Evolutionary conservation across 2,113 vertebrate species (phyloP), one percentile per base, ranked within the genome.

Genomic region (Tachuris rubrigastra): DNA sequence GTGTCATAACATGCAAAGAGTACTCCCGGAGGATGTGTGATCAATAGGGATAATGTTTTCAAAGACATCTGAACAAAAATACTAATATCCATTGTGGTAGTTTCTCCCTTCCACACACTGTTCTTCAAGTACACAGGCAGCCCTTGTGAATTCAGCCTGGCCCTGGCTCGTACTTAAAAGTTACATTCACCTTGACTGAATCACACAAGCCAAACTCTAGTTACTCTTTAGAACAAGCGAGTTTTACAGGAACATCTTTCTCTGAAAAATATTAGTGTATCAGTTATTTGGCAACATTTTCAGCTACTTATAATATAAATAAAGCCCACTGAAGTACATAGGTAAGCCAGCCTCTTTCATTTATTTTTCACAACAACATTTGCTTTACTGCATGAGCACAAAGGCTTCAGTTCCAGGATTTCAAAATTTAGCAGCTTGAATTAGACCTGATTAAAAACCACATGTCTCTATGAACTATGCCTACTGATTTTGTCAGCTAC

Each of bases 401-500:
- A 76, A 94, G 37, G 13, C 22, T 95, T 63, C 68, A 47, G 72
- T 90, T 91, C 85, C 84, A 93, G 28, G 52, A 78, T 62, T 88
- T 93, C 78, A 81, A 92, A 89, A 90, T 65, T 53, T 60, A 95
- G 76, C 58, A 67, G 60, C 88, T 84, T 87, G 89, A 77, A 95
- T 74, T 67, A 93, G 93, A 56, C 41, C 86, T 95, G 76, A 90
- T 89, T 95, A 93, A 92, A 95, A 95, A 16, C 28, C 75, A 68
- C 90, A 90, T 7, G 25, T 91, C 80, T 93, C 88, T 69, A 31
- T 59, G 73, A 41, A 56, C 93, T 81, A 55, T 42, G 59, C 53
- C 82, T 89, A 80, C 71, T 72, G 92, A 84, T 92, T 97, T 91
- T 96, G 93, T 97, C 96, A 97, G 94, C 95, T 95, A 96, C 96